phyloP scores from a whole-genome alignment of 1,140 invertebrate species.

The Ips nitidus region DNA sequence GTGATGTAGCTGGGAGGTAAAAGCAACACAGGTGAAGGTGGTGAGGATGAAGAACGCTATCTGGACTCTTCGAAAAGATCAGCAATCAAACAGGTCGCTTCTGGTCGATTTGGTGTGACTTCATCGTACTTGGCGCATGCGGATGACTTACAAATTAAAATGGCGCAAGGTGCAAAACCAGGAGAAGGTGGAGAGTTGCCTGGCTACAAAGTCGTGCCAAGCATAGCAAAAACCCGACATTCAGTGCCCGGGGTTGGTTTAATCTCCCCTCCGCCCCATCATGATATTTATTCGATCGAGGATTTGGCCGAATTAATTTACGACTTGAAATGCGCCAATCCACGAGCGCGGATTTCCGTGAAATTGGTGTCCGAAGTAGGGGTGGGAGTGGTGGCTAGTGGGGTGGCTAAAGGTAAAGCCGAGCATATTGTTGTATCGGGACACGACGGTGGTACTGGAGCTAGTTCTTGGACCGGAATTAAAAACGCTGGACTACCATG shows the following conservation, averaged over 20 bases:
- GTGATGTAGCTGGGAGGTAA: conserved; percentile 56
- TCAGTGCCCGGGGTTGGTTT: conserved; percentile 97
- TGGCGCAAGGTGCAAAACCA: conserved; percentile 98
- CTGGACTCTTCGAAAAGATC: conserved; percentile 74
- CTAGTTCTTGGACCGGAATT: conserved; percentile 95
- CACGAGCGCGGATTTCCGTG: conserved; percentile 91
- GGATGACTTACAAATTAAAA: conserved; percentile 96
- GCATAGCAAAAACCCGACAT: conserved; percentile 93
- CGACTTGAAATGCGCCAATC: conserved; percentile 97
- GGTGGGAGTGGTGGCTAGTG: conserved; percentile 96
- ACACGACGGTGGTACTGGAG: conserved; percentile 97
- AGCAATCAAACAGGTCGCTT: conserved; percentile 92
- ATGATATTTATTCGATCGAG: conserved; percentile 99
- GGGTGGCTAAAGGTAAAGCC: conserved; percentile 98
- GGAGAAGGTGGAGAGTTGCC: conserved; percentile 95
- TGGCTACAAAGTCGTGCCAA: conserved; percentile 79
- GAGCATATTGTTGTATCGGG: conserved; percentile 98
- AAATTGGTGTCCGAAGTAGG: conserved; percentile 98
- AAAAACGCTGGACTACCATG: conserved; percentile 96
- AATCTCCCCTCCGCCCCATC: conserved; percentile 98
- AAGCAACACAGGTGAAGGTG: conserved; percentile 96
- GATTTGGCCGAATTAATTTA: conserved; percentile 98
- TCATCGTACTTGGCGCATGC: conserved; percentile 95
- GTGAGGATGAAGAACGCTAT: conserved; percentile 84
- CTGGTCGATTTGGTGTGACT: conserved; percentile 97